Evolutionary conservation across 2,113 vertebrate species (phyloP).

Genomic region (Illadopsis cleaveri): DNA sequence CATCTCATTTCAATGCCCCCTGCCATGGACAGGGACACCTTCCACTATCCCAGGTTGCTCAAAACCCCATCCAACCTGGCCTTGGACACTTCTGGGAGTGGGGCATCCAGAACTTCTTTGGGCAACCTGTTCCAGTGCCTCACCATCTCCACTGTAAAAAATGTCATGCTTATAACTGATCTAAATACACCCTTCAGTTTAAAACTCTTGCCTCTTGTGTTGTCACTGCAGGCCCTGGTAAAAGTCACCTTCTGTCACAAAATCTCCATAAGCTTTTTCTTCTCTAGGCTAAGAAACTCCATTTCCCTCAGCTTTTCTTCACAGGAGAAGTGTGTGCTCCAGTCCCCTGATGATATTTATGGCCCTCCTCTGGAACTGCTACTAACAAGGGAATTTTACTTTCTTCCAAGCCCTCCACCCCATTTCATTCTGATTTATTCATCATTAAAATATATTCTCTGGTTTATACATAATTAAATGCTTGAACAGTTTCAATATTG

Average conservation of each 20-base stretch:
- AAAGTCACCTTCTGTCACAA: not conserved
- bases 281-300: not conserved
- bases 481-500: not conserved
- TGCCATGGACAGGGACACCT: not conserved
- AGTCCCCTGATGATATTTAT: not conserved
- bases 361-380: not conserved
- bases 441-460: not conserved
- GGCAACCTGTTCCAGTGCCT: not conserved
- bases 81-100: not conserved
- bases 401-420: not conserved
- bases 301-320: not conserved
- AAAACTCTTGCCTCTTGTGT: not conserved
- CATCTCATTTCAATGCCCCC: not conserved
- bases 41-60: not conserved
- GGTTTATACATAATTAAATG: not conserved
- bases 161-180: not conserved
- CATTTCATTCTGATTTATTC: not conserved
- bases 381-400: not conserved
- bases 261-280: not conserved
- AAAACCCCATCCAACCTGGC: not conserved
- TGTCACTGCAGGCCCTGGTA: not conserved
- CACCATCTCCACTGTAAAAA: not conserved
- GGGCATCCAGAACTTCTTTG: not conserved
- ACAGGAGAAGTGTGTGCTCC: not conserved
- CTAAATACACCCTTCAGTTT: not conserved